phyloP scores from a whole-genome alignment of 2,888 invertebrate species.

The Drosophila testacea region DNA sequence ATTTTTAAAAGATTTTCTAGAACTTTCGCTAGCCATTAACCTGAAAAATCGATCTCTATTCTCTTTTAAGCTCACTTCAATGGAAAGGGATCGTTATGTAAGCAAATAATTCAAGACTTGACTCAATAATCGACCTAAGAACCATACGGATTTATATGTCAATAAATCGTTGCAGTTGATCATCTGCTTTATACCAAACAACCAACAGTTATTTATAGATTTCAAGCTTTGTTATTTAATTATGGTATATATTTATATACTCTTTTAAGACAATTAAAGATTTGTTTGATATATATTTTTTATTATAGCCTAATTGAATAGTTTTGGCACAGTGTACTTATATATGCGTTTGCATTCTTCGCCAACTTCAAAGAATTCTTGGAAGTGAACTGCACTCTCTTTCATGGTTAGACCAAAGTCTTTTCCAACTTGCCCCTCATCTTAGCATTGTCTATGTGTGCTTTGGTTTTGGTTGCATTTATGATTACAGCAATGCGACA shows the following conservation, averaged over 20 bases:
- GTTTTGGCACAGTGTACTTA: constrained; percentile 11
- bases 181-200: too few species aligned
- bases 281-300: background rate
- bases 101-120: too few species aligned
- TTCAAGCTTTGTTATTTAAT: too few species aligned
- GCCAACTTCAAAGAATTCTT: constrained; percentile 76
- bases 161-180: too few species aligned
- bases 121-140: too few species aligned
- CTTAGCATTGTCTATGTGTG: constrained; percentile 47
- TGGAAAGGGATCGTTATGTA: too few species aligned
- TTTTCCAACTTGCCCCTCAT: background rate
- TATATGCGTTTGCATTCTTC: constrained; percentile 54
- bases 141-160: too few species aligned
- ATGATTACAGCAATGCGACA: constrained; percentile 72
- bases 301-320: background rate
- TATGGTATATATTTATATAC: too few species aligned
- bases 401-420: background rate
- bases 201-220: too few species aligned
- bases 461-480: constrained; percentile 77
- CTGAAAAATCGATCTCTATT: background rate
- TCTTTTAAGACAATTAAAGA: background rate
- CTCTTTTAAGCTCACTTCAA: background rate
- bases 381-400: constrained; percentile 50
- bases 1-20: background rate
- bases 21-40: background rate